These are phyloP conservation scores for Accipiter cooperii DNA, from an alignment of 2,113 vertebrate species.

Conservation along the genomic window DNA sequence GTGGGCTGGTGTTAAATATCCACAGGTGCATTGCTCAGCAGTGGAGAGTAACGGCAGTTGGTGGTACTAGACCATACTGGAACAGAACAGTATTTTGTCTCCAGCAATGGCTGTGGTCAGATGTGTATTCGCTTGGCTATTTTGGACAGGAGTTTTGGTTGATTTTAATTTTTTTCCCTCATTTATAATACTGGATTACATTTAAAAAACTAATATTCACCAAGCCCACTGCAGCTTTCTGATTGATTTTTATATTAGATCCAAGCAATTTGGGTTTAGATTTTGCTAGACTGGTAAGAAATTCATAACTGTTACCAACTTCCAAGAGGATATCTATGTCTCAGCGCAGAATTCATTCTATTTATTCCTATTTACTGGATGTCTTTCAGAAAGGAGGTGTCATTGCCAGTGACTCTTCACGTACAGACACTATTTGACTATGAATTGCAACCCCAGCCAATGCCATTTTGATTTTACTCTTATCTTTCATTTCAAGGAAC, in stretches of 20 bases:
- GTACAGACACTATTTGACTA: background rate
- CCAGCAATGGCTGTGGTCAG: background rate
- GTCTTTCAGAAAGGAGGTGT: background rate
- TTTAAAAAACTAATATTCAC: background rate
- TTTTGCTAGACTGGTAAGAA: background rate
- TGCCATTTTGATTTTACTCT: background rate
- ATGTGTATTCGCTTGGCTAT: background rate
- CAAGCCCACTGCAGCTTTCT: background rate
- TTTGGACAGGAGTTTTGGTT: background rate
- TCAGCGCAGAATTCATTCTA: background rate
- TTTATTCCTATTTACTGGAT: background rate
- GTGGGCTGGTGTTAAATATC: background rate
- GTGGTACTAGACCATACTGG: background rate
- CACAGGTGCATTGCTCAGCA: background rate
- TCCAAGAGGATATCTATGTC: background rate
- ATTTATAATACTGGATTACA: background rate
- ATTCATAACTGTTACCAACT: background rate
- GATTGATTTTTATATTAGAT: background rate
- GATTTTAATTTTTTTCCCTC: background rate
- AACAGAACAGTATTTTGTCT: background rate
- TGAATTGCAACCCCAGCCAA: background rate
- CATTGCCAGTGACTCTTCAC: background rate
- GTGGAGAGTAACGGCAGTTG: background rate
- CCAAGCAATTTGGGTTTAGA: background rate
- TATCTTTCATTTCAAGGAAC: slow-evolving; percentile 14